Conservation (phyloP, 2,888 invertebrate species). For the Phrixothrix hirtus region DNA sequence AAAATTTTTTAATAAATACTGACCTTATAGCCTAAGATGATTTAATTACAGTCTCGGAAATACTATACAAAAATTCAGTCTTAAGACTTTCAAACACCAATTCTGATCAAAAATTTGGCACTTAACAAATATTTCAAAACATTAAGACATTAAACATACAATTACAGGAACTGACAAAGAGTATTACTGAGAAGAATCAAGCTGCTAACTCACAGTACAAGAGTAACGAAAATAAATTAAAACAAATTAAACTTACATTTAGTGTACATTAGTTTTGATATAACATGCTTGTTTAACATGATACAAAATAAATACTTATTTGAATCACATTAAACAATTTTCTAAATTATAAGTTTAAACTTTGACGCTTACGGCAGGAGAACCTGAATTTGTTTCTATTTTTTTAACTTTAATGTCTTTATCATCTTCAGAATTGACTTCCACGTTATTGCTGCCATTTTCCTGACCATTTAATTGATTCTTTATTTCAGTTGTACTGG, state of each 20-base stretch:
- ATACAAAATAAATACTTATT: background rate
- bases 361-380: constrained; percentile 58
- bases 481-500: constrained; percentile 44
- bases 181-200: background rate
- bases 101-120: constrained; percentile 19
- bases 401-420: constrained; percentile 63
- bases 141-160: constrained; percentile 2
- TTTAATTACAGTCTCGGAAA: constrained; percentile 10
- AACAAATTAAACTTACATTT: constrained; percentile 9
- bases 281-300: background rate
- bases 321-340: background rate
- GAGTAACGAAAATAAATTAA: constrained; percentile 10
- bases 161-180: constrained; percentile 10
- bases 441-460: constrained; percentile 51
- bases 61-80: constrained; percentile 14
- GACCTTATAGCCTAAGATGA: background rate
- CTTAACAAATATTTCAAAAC: constrained; percentile 4
- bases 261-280: constrained; percentile 10
- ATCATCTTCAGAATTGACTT: constrained; percentile 53
- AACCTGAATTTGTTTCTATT: constrained; percentile 58
- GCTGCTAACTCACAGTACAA: background rate
- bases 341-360: constrained; percentile 50
- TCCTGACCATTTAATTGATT: constrained; percentile 39
- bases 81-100: constrained; percentile 6
- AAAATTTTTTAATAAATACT: constrained; percentile 2